Percentiles rank a stretch among this genome's conserved stretches.
Conservation (phyloP, 1,140 invertebrate species). For the Camponotus floridanus region DNA sequence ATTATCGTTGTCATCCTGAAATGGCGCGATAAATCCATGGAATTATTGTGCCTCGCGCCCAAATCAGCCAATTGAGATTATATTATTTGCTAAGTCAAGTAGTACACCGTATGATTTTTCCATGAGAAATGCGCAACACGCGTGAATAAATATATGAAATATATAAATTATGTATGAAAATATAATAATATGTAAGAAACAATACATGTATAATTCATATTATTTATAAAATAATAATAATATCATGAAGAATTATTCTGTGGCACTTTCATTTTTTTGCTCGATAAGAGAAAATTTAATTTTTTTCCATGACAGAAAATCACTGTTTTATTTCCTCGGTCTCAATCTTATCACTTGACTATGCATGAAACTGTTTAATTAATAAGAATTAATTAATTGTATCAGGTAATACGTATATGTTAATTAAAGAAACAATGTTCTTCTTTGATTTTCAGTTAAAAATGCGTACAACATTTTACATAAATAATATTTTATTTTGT, state of each 20-base stretch:
- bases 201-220: background rate
- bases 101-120: background rate
- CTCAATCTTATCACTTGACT: background rate
- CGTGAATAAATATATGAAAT: background rate
- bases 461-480: background rate
- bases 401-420: background rate
- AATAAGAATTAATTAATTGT: background rate
- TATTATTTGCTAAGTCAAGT: background rate
- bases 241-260: background rate
- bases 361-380: background rate
- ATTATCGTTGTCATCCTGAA: slow-evolving; percentile 18
- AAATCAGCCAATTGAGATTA: background rate
- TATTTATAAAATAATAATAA: slow-evolving; percentile 4
- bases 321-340: background rate
- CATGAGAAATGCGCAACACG: background rate
- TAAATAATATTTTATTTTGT: background rate
- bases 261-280: background rate
- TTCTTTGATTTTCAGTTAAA: background rate
- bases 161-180: no score
- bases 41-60: background rate
- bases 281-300: background rate
- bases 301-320: slow-evolving; percentile 1
- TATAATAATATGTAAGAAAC: background rate
- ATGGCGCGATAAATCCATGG: slow-evolving; percentile 4
- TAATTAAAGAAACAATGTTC: background rate